phyloP scores from a whole-genome alignment of 2,888 invertebrate species.

The Peribatodes rhomboidaria region DNA sequence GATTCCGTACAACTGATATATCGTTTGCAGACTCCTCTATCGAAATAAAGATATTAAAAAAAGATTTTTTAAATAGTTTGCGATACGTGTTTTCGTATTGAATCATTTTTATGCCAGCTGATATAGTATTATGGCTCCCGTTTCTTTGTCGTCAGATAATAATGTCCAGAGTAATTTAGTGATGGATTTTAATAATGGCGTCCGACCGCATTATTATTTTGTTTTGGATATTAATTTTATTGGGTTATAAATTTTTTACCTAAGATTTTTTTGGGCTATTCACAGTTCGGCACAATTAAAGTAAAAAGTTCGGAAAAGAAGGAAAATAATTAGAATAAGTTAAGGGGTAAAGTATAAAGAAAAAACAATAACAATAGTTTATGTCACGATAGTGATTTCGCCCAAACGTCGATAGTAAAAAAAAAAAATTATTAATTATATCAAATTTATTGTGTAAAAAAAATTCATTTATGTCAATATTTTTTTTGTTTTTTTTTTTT shows the following conservation, averaged over 20 bases:
- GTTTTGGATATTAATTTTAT: conserved; percentile 30
- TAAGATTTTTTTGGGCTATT: not conserved
- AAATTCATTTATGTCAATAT: too few species aligned
- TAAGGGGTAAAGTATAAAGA: too few species aligned
- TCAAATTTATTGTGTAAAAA: too few species aligned
- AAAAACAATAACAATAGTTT: too few species aligned
- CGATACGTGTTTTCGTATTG: conserved; percentile 34
- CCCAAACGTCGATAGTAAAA: too few species aligned
- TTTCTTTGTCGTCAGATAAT: conserved; percentile 37
- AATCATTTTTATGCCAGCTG: conserved; percentile 41
- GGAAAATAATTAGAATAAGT: too few species aligned
- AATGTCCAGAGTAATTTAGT: conserved; percentile 27
- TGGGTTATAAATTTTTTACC: conserved; percentile 18
- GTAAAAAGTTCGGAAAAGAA: too few species aligned
- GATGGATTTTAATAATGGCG: conserved; percentile 36
- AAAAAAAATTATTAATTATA: too few species aligned
- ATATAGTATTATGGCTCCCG: conserved; percentile 41
- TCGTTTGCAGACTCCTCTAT: conserved; percentile 30
- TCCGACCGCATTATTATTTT: conserved; percentile 36
- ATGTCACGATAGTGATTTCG: too few species aligned
- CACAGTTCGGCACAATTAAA: too few species aligned
- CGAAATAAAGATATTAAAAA: conserved; percentile 61
- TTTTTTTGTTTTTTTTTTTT: too few species aligned
- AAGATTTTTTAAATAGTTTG: conserved; percentile 55
- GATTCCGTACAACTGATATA: conserved; percentile 27